Conservation (phyloP, 2,797 vertebrate species). For the Tadarida brasiliensis region DNA sequence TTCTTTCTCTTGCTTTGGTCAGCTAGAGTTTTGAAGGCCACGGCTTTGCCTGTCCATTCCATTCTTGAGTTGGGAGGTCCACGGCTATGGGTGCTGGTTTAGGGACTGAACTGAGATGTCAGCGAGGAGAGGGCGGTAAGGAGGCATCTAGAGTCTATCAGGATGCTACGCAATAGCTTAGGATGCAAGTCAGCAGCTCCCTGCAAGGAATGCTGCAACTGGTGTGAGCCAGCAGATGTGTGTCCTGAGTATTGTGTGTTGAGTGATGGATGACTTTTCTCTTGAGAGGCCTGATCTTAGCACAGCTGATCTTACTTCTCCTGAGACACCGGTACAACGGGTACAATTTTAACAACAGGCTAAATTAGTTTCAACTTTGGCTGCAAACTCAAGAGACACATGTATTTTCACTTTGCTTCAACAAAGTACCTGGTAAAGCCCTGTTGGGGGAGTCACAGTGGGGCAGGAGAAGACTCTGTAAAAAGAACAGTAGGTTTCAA, state of each 20-base stretch:
- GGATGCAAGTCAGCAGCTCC: not conserved
- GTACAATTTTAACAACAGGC: not conserved
- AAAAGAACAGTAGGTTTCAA: not conserved
- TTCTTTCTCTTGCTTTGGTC: not conserved
- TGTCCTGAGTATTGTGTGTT: not conserved
- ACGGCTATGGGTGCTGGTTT: not conserved
- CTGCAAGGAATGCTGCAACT: not conserved
- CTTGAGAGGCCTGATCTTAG: not conserved
- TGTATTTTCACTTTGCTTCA: not conserved
- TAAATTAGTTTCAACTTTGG: not conserved
- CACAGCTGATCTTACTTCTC: not conserved
- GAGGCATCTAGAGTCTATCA: not conserved
- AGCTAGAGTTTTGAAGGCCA: not conserved
- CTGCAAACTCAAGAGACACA: not conserved
- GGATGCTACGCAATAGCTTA: not conserved
- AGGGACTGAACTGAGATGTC: not conserved
- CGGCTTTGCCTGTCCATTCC: not conserved
- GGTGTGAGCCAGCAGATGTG: accelerated
- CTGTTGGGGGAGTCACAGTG: not conserved
- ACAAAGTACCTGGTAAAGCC: not conserved
- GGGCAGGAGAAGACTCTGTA: not conserved
- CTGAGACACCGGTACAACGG: not conserved
- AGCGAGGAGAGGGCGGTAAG: not conserved
- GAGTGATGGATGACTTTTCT: not conserved
- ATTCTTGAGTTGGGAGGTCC: not conserved